Percentiles rank a stretch among this genome's conserved stretches.
Evolutionary conservation across 2,113 vertebrate genomes (phyloP).

Genomic region (Numida meleagris): DNA sequence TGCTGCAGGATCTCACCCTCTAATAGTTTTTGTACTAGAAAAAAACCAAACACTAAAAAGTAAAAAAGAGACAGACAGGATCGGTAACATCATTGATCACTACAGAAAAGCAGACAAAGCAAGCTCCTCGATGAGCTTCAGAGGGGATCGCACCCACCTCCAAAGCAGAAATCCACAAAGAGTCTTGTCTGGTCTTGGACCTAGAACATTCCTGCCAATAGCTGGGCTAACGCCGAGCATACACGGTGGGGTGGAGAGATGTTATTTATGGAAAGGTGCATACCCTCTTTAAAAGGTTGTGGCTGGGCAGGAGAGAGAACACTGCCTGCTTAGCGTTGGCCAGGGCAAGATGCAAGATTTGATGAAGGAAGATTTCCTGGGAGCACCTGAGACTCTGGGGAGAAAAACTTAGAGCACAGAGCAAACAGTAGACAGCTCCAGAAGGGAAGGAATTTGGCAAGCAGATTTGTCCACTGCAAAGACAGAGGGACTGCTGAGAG

Average conservation of each 20-base stretch:
- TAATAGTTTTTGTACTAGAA: not conserved
- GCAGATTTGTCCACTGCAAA: not conserved
- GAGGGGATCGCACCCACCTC: not conserved
- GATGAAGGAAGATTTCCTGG: not conserved
- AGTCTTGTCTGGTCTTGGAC: not conserved
- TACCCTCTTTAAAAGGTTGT: not conserved
- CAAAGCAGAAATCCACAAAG: not conserved
- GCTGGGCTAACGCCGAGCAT: not conserved
- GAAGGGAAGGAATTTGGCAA: not conserved
- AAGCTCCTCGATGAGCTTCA: not conserved
- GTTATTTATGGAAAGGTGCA: accelerated
- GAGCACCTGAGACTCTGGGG: not conserved
- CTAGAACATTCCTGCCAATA: not conserved
- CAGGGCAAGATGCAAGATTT: not conserved
- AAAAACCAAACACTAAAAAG: not conserved
- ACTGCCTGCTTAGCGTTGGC: not conserved
- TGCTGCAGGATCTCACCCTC: not conserved
- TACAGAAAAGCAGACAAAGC: not conserved
- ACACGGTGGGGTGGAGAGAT: accelerated
- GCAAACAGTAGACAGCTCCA: not conserved
- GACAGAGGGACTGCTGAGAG: accelerated
- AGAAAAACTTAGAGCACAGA: not conserved
- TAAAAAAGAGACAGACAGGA: not conserved
- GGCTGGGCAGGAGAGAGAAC: not conserved
- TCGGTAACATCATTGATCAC: not conserved